Evolutionary conservation across 2,888 invertebrate genomes (phyloP), one percentile per base, ranked within the genome.

Genomic region (Dicycla oo): DNA sequence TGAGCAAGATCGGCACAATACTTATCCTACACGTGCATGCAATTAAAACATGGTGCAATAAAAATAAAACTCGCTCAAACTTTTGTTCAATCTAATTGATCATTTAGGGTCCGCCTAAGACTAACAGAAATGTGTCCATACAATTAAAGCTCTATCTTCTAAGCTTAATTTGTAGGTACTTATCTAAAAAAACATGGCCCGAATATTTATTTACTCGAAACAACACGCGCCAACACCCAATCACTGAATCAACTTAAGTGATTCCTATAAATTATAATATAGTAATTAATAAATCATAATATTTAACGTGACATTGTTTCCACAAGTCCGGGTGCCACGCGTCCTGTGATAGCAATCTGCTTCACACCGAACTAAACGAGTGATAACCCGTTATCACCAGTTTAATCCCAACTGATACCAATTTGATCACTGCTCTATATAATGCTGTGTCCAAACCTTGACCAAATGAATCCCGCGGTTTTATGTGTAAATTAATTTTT

Each of bases 311-410:
- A 74, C 53, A 60, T 63, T 73, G 43, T 80, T 79, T 72, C 43
- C 53, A 68, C 80, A 62, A 78, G 69, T 68, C 75, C 51, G 82
- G 54, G 58, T 69, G 70, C 72, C 83, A 80, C 76, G 80, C 80
- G 69, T 73, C 51, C 61, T 13, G 43, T 66, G 82, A 79, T 80
- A 81, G 38, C 34, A 13, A 60, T 73, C 86, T 69, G 77, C 75
- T 53, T 30, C 34, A 5, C 2, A 67, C 75, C 62, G 69, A 70
- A n/a, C 43, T 15, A 20, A 75, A 71, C 83, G 10, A 18, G 80
- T 72, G 13, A 40, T 6, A 68, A 67, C 76, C 76, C 10, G 69
- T 69, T 40, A 62, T 63, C 63, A 40, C 68, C 13, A 26, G 72
- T 78, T 70, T 54, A 57, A 82, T 78, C 69, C 60, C 3, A 51